These are phyloP conservation scores for Leptura quadrifasciata DNA, from an alignment of 2,888 invertebrate genomes.

Conservation along the genomic window DNA sequence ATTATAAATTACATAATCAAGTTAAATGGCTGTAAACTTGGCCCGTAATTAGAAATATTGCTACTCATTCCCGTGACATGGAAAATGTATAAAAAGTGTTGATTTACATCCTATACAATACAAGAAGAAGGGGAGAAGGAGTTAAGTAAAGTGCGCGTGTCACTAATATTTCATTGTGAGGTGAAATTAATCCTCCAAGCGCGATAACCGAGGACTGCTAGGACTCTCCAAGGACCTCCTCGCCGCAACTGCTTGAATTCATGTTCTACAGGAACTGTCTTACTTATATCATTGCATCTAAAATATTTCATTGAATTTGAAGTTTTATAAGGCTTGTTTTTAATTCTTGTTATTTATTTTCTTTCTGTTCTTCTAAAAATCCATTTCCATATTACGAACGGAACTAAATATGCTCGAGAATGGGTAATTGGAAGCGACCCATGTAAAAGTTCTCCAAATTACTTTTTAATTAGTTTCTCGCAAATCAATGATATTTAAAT, in stretches of 20 bases:
- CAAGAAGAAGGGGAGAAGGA: slow-evolving; percentile 28
- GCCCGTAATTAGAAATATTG: neutral
- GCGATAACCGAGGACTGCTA: slow-evolving; percentile 48
- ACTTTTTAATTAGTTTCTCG: neutral
- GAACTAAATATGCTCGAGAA: neutral
- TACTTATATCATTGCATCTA: neutral
- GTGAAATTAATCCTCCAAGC: slow-evolving; percentile 50
- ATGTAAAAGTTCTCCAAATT: neutral
- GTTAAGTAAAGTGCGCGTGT: slow-evolving; percentile 39
- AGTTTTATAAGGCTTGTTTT: slow-evolving; percentile 4
- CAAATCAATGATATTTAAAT: neutral
- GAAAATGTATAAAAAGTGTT: slow-evolving; percentile 34
- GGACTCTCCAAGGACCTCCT: slow-evolving; percentile 49
- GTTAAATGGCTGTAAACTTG: neutral
- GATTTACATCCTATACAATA: slow-evolving; percentile 25
- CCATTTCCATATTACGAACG: neutral
- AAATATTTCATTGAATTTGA: neutral
- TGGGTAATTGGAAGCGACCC: neutral
- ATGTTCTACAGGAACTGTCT: slow-evolving; percentile 42
- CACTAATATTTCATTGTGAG: slow-evolving; percentile 49
- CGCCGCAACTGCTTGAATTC: slow-evolving; percentile 42
- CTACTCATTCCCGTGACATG: neutral
- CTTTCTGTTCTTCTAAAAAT: neutral
- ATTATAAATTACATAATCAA: neutral
- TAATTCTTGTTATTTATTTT: neutral